Conservation (phyloP, 2,888 invertebrate species). For the Neoascia interrupta region DNA sequence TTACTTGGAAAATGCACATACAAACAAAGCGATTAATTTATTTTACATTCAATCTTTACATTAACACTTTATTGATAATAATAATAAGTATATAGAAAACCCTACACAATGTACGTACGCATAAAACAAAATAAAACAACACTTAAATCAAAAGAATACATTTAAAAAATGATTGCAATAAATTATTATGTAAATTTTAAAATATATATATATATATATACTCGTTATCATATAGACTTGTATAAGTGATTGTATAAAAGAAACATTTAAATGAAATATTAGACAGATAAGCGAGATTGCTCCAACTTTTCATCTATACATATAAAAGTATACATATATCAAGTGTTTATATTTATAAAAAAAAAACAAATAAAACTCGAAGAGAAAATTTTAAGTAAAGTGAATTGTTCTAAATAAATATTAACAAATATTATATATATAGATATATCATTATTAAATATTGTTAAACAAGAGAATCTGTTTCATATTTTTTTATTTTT, state of each 20-base stretch:
- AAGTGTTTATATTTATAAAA: constrained; percentile 63
- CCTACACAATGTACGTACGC: constrained; percentile 2
- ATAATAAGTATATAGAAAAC: constrained; percentile 10
- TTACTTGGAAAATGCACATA: constrained; percentile 52
- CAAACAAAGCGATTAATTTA: constrained; percentile 60
- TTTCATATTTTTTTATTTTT: constrained; percentile 33
- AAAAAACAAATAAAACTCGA: not conserved
- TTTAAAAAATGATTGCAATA: constrained; percentile 55
- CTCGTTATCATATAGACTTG: not conserved
- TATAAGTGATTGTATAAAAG: constrained; percentile 57
- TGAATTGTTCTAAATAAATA: constrained; percentile 27
- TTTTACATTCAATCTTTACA: constrained; percentile 53
- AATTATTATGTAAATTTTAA: too few species aligned
- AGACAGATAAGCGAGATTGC: constrained; percentile 47
- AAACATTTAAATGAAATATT: constrained; percentile 5
- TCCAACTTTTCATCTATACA: constrained; percentile 46
- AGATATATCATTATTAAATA: constrained; percentile 22
- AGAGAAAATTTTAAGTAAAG: not conserved
- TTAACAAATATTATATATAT: too few species aligned
- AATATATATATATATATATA: not conserved
- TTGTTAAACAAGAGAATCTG: constrained; percentile 40
- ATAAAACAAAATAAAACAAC: constrained; percentile 6
- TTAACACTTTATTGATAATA: constrained; percentile 5
- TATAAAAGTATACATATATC: constrained; percentile 29
- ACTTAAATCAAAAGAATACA: constrained; percentile 37